phyloP scores from a whole-genome alignment of 2,888 invertebrate genomes.

The Invenusta paracnida region DNA sequence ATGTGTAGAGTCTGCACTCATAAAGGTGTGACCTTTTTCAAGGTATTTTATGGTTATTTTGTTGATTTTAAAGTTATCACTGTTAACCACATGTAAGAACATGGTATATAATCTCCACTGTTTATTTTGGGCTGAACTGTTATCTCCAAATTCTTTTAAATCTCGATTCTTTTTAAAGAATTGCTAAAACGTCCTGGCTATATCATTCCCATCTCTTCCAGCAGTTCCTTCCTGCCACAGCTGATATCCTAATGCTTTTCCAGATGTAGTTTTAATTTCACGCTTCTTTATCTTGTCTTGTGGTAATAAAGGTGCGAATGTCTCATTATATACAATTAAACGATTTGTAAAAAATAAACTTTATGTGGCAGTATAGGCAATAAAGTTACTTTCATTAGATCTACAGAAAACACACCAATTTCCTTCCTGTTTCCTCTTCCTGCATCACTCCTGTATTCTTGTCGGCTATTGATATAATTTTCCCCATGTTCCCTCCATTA shows the following conservation, averaged over 20 bases:
- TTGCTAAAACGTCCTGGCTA: neutral
- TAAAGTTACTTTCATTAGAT: neutral
- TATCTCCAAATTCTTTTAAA: neutral
- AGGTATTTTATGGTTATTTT: slow-evolving; percentile 36
- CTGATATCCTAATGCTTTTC: neutral
- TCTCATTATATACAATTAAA: neutral
- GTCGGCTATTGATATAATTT: neutral
- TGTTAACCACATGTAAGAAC: neutral
- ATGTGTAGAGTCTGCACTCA: slow-evolving; percentile 30
- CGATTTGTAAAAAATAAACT: neutral
- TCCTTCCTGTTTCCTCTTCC: neutral
- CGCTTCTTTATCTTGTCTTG: neutral
- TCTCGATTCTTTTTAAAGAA: neutral
- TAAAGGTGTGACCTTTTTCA: slow-evolving; percentile 36
- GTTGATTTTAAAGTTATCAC: neutral
- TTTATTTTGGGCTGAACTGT: neutral
- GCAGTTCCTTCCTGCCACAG: slow-evolving; percentile 24
- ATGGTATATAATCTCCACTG: neutral
- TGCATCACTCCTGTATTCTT: neutral
- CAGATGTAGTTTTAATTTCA: neutral
- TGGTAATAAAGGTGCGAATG: neutral
- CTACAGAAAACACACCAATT: neutral
- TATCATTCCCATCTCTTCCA: slow-evolving; percentile 21
- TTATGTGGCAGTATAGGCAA: neutral
- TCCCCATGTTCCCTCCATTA: neutral